Evolutionary conservation across 92 coral and sea anemone genomes (phyloP).

Genomic region (Zoanthus sansibaricus): DNA sequence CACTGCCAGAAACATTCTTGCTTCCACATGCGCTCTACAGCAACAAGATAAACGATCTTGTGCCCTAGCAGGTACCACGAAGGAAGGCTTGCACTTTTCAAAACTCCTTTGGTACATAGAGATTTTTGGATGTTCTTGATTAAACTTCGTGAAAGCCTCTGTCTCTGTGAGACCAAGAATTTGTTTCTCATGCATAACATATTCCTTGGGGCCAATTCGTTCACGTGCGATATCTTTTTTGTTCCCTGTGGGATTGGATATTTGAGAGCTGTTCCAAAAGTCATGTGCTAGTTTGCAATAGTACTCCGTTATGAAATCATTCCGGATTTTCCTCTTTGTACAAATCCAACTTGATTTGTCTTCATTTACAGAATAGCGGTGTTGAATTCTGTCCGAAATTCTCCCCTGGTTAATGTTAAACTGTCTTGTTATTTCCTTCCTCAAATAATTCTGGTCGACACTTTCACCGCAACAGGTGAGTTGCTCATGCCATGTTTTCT

Average conservation of each 20-base stretch:
- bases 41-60: slow-evolving; percentile 9
- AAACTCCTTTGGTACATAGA: slow-evolving; percentile 1
- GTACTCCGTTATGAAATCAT: neutral
- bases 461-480: too few relatives aligned
- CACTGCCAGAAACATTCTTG: neutral
- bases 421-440: too few relatives aligned
- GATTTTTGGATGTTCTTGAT: neutral
- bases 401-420: neutral
- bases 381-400: neutral
- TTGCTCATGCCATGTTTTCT: too few relatives aligned
- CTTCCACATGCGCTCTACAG: slow-evolving; percentile 13
- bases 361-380: neutral
- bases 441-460: too few relatives aligned
- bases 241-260: neutral
- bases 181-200: slow-evolving; percentile 3
- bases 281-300: neutral
- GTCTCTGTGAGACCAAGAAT: neutral
- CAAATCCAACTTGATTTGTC: slow-evolving; percentile 1
- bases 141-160: slow-evolving; percentile 4
- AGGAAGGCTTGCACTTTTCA: slow-evolving; percentile 15
- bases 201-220: neutral
- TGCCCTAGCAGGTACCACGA: neutral
- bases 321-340: neutral
- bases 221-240: neutral
- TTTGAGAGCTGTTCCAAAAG: slow-evolving; percentile 9